These are phyloP conservation scores for Tachuris rubrigastra DNA, from an alignment of 2,113 vertebrate genomes.

Conservation along the genomic window DNA sequence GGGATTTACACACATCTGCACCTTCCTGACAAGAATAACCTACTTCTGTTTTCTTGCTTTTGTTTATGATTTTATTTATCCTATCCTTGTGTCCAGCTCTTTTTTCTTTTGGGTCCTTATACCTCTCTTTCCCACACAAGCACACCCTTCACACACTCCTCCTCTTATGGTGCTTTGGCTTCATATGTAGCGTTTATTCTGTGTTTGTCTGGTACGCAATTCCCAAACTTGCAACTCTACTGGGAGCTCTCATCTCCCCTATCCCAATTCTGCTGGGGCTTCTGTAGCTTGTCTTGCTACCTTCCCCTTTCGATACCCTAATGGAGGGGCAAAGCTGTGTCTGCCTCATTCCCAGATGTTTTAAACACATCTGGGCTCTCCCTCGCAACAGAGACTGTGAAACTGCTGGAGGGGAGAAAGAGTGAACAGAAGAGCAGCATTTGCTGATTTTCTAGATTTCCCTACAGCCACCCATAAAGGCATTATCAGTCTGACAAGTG, in stretches of 20 bases:
- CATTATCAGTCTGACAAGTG: not conserved
- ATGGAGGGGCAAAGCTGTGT: not conserved
- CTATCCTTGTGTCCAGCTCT: not conserved
- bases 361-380: not conserved
- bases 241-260: not conserved
- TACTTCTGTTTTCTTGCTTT: not conserved
- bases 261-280: not conserved
- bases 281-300: not conserved
- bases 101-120: not conserved
- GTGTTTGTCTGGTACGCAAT: not conserved
- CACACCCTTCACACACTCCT: not conserved
- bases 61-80: not conserved
- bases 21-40: not conserved
- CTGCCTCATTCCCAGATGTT: not conserved
- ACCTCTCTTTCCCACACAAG: not conserved
- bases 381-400: not conserved
- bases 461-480: not conserved
- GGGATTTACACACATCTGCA: not conserved
- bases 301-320: not conserved
- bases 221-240: not conserved
- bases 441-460: not conserved
- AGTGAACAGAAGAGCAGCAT: not conserved
- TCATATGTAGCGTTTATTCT: not conserved
- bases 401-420: not conserved
- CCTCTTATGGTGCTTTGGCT: not conserved